Evolutionary conservation across 1,140 invertebrate genomes (phyloP).

Genomic region (Littorina saxatilis): DNA sequence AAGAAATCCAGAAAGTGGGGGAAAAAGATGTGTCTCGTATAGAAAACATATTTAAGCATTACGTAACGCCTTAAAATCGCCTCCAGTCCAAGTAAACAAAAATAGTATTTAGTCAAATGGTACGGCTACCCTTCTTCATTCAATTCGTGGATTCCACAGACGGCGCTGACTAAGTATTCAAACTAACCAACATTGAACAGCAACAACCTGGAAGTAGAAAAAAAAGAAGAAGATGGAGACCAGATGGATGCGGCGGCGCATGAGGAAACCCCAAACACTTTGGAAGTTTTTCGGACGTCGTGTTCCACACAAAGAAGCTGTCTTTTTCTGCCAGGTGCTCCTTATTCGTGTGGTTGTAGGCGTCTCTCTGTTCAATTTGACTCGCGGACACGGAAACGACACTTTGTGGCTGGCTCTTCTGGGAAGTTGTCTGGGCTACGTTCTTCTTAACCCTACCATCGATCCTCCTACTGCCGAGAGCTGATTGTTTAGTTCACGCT

Average conservation of each 20-base stretch:
- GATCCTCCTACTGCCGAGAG: background rate
- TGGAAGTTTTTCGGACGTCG: background rate
- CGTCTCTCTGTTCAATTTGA: conserved; percentile 29
- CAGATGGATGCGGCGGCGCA: too few relatives aligned
- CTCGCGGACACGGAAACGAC: conserved; percentile 5
- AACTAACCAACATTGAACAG: too few relatives aligned
- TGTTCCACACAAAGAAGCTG: conserved; percentile 11
- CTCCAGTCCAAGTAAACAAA: background rate
- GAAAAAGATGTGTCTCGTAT: background rate
- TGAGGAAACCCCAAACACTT: too few relatives aligned
- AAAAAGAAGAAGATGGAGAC: too few relatives aligned
- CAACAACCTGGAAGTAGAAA: too few relatives aligned
- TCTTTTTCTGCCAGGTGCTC: conserved; percentile 25
- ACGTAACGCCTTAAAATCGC: too few relatives aligned
- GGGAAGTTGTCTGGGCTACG: conserved; percentile 2
- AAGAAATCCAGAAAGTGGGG: conserved; percentile 13
- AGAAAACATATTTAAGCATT: background rate
- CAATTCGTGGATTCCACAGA: background rate
- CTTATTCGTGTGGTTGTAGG: conserved; percentile 21
- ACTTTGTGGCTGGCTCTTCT: conserved; percentile 8
- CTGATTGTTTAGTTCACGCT: too few relatives aligned
- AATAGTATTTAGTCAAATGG: conserved; percentile 26
- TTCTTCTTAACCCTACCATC: background rate
- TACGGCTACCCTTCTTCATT: background rate
- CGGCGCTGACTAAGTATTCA: too few relatives aligned